Conservation (phyloP, 2,888 invertebrate species). For the Trissoscelio sp. region DNA sequence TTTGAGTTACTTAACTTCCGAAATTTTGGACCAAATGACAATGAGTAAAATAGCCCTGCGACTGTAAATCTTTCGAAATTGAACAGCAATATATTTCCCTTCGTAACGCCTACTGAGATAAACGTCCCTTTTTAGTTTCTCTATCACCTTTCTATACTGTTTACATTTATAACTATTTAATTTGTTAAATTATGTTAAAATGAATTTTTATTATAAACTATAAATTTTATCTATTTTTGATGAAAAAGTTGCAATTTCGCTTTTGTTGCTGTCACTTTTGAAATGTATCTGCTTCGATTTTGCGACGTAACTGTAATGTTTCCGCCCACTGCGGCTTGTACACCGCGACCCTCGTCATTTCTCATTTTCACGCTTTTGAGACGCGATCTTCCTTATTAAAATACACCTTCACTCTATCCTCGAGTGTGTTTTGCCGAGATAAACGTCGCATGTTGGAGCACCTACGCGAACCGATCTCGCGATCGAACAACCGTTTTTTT, state of each 20-base stretch:
- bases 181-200: too few species aligned
- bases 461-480: constrained; percentile 44
- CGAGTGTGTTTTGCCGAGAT: constrained; percentile 45
- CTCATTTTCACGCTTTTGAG: constrained; percentile 75
- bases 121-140: too few species aligned
- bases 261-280: constrained; percentile 28
- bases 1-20: constrained; percentile 21
- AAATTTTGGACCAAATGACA: constrained; percentile 17
- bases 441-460: constrained; percentile 42
- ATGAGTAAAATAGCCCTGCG: neutral
- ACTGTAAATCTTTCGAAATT: neutral
- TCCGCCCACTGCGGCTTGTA: constrained; percentile 58
- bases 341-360: constrained; percentile 70
- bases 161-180: too few species aligned
- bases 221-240: too few species aligned
- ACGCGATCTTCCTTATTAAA: constrained; percentile 53
- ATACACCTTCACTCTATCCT: constrained; percentile 52
- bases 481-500: constrained; percentile 3
- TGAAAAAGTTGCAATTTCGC: neutral
- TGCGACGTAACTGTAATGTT: constrained; percentile 47
- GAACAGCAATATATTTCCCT: neutral
- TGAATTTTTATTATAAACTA: too few species aligned
- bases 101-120: too few species aligned
- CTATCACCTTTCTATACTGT: too few species aligned
- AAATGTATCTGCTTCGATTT: constrained; percentile 36